Evolutionary conservation across 2,113 vertebrate species (phyloP).

Genomic region (Cepphus grylle): DNA sequence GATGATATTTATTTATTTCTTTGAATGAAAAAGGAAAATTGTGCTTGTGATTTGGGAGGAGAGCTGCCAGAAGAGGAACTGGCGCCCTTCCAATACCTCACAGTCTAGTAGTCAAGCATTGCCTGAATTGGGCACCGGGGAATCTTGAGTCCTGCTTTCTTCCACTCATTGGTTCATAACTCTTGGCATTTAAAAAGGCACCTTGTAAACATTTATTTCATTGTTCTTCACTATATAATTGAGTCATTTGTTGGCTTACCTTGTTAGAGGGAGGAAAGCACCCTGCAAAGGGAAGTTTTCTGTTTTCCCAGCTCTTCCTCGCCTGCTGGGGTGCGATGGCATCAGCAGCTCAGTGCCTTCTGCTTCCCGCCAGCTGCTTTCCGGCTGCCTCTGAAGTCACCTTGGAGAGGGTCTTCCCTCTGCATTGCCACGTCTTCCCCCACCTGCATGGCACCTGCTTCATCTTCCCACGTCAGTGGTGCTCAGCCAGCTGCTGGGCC

Average conservation of each 20-base stretch:
- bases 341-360: not conserved
- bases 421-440: not conserved
- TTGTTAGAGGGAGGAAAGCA: slow-evolving; percentile 48
- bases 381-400: not conserved
- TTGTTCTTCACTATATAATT: slow-evolving; percentile 46
- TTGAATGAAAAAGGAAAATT: slow-evolving; percentile 45
- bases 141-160: slow-evolving; percentile 46
- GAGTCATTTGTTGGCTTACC: slow-evolving; percentile 34
- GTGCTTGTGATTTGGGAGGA: slow-evolving; percentile 46
- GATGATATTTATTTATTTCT: slow-evolving; percentile 34
- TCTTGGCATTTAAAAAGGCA: slow-evolving; percentile 43
- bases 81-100: slow-evolving; percentile 42
- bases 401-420: not conserved
- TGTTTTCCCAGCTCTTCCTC: not conserved
- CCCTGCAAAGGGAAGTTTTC: slow-evolving; percentile 23
- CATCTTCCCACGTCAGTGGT: not conserved
- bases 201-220: slow-evolving; percentile 56
- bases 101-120: slow-evolving; percentile 61
- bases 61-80: slow-evolving; percentile 49
- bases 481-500: not conserved
- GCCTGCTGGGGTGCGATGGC: not conserved
- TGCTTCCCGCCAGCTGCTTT: not conserved
- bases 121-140: slow-evolving; percentile 42
- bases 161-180: slow-evolving; percentile 51
- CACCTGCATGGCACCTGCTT: not conserved